phyloP scores from a whole-genome alignment of 2,888 invertebrate species.

The Tinea trinotella region DNA sequence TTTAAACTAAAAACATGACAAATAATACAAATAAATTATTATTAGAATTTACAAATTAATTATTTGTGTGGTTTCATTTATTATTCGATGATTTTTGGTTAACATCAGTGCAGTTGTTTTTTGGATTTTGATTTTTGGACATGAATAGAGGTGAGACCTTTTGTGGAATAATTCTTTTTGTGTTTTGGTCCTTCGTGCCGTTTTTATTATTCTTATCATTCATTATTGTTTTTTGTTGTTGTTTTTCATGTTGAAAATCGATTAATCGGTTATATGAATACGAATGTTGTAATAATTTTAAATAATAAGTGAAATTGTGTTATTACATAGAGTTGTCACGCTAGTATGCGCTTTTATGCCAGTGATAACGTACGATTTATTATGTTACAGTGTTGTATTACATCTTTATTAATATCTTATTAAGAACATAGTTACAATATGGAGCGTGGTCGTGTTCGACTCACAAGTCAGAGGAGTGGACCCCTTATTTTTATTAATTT shows the following conservation, averaged over 20 bases:
- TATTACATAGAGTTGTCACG: background rate
- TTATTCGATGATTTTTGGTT: constrained; percentile 24
- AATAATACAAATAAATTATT: constrained; percentile 33
- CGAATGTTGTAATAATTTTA: background rate
- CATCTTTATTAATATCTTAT: background rate
- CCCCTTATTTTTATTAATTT: too few relatives aligned
- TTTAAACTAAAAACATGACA: constrained; percentile 42
- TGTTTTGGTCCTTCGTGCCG: background rate
- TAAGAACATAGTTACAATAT: too few relatives aligned
- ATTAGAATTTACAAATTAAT: constrained; percentile 27
- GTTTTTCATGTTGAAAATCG: too few relatives aligned
- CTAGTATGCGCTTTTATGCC: background rate
- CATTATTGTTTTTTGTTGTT: too few relatives aligned
- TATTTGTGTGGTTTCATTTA: constrained; percentile 38
- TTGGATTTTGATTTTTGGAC: constrained; percentile 20
- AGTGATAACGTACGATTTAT: background rate
- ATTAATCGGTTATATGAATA: too few relatives aligned
- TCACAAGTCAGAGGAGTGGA: too few relatives aligned
- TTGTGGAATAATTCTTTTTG: background rate
- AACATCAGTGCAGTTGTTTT: constrained; percentile 10
- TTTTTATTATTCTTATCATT: background rate
- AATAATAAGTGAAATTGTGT: background rate
- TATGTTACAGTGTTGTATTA: background rate
- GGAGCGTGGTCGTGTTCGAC: too few relatives aligned
- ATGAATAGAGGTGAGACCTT: constrained; percentile 13